phyloP scores from a whole-genome alignment of 2,797 vertebrate species.

The Rhabdomys pumilio region DNA sequence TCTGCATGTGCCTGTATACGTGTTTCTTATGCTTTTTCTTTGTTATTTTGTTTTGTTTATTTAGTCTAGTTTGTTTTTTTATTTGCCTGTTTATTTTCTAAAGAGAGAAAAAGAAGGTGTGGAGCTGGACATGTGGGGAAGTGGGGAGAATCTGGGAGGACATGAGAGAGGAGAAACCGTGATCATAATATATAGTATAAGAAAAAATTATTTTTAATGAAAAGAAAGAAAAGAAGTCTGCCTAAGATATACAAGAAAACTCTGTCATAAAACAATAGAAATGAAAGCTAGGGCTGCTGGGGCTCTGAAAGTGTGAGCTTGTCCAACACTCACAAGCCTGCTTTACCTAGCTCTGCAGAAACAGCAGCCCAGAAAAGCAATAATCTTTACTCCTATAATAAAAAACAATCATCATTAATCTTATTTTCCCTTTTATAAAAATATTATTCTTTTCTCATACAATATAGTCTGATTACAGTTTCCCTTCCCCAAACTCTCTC shows the following conservation, averaged over 20 bases:
- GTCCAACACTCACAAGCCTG: not conserved
- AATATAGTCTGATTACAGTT: not conserved
- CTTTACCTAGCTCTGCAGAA: not conserved
- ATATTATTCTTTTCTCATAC: not conserved
- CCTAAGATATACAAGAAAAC: not conserved
- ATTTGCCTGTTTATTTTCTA: not conserved
- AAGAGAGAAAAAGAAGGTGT: not conserved
- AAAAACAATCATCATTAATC: conserved; percentile 40
- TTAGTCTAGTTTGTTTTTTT: not conserved
- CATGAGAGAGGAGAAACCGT: not conserved
- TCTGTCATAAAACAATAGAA: not conserved
- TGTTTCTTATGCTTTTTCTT: not conserved
- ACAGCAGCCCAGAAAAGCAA: not conserved
- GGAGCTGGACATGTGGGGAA: not conserved
- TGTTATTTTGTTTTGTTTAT: not conserved
- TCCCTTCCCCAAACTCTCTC: not conserved
- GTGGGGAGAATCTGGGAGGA: not conserved
- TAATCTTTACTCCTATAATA: not conserved
- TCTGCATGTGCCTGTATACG: not conserved
- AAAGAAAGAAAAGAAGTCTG: no score
- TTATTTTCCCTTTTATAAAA: conserved; percentile 1
- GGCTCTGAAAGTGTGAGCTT: not conserved
- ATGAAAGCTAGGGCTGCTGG: no score
- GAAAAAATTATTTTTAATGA: not conserved
- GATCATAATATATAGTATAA: not conserved